Conservation (phyloP, 2,113 vertebrate species). For the Mormyrus iriodes region DNA sequence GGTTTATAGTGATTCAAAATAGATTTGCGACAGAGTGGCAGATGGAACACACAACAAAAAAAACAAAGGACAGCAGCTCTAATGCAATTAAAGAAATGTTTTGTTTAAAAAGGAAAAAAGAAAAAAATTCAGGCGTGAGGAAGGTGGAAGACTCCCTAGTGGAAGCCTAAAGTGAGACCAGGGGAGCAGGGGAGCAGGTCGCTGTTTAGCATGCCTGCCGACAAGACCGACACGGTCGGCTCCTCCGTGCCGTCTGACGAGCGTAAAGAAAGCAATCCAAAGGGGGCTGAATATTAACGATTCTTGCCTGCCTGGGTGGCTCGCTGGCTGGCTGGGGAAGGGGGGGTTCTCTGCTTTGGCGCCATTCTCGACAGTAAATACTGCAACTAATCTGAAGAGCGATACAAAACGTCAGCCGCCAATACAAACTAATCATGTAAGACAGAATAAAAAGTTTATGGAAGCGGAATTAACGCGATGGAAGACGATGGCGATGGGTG, state of each 20-base stretch:
- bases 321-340: background rate
- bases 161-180: conserved; percentile 17
- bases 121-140: conserved; percentile 15
- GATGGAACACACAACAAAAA: background rate
- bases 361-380: conserved; percentile 2
- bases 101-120: conserved; percentile 21
- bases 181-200: conserved; percentile 13
- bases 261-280: conserved; percentile 21
- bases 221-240: background rate
- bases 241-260: background rate
- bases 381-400: background rate
- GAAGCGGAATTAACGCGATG: background rate
- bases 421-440: conserved; percentile 3
- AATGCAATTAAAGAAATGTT: conserved; percentile 15
- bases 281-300: conserved; percentile 23
- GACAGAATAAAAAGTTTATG: conserved; percentile 9
- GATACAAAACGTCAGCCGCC: background rate
- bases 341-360: background rate
- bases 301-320: background rate
- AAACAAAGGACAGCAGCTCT: background rate
- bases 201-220: conserved; percentile 9
- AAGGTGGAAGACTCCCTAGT: conserved; percentile 9
- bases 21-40: background rate
- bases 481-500: background rate
- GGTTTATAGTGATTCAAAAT: background rate